Evolutionary conservation across 2,797 vertebrate genomes (phyloP), one percentile per base, ranked within the genome.

Genomic region (Potorous gilbertii): DNA sequence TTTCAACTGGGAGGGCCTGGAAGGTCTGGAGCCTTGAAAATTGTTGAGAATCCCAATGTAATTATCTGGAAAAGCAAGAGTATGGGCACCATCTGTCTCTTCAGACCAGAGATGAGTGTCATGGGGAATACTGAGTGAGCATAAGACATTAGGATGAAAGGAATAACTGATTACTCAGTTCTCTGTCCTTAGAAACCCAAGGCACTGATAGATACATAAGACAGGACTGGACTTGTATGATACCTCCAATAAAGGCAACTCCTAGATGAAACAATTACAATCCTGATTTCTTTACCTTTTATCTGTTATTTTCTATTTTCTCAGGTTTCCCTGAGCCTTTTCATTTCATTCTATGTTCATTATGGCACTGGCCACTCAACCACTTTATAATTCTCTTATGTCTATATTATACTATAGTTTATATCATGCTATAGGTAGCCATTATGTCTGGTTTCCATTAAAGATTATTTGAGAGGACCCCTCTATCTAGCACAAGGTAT

Each of bases 1-100:
- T 57, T 92, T 95, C 96, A 91, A 92, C 92, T 97, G 56, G 16
- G 91, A 96, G 90, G 95, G 89, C 90, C 90, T 29, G 55, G 29
- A 90, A 14, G 50, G 59, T 31, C 4, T 29, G 59, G 92, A 94
- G 81, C 50, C 90, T 93, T 93, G 91, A 89, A 90, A 92, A 93
- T 91, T 29, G 28, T 90, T n/a, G 87, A 90, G 94, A 95, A 54
- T 14, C 18, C 66, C 27, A 2, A 81, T 66, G 52, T 94, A 94
- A 97, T 91, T 91, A 74, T 52, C 95, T 97, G 81, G 95, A 93
- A 95, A 95, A 92, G 90, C 54, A 34, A 0, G 14, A 90, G 66
- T 57, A n/a, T 34, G n/a, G 50, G 62, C 91, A 54, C 95, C 97
- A 96, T 95, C 97, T 97, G 94, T 97, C 96, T 94, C 66, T 34